These are phyloP conservation scores for Siphlonurus alternatus DNA, from an alignment of 2,888 invertebrate genomes.

Conservation along the genomic window DNA sequence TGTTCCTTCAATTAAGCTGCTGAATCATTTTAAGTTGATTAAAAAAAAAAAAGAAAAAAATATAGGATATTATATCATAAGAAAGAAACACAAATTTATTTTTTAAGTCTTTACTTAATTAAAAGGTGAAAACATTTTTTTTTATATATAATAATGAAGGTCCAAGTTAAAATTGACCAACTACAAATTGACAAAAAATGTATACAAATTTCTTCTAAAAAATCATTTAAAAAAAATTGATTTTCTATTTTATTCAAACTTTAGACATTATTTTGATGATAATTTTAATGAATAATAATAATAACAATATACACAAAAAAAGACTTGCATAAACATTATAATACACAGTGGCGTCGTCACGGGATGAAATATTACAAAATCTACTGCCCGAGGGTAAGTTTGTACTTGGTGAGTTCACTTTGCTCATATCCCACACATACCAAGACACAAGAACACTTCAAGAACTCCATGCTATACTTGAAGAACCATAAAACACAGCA, in stretches of 20 bases:
- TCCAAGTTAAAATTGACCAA: not conserved
- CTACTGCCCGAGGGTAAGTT: not conserved
- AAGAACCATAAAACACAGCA: not conserved
- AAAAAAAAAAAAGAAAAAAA: too few species aligned
- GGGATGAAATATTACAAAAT: too few species aligned
- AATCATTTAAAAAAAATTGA: not conserved
- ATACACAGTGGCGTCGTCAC: too few species aligned
- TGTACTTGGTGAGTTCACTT: not conserved
- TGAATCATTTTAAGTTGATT: too few species aligned
- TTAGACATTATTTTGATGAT: not conserved
- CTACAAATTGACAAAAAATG: not conserved
- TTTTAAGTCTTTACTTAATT: not conserved
- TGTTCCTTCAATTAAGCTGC: too few species aligned
- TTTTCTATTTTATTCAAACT: not conserved
- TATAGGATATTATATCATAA: too few species aligned
- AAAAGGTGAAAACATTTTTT: not conserved
- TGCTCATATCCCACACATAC: not conserved
- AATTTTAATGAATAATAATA: not conserved
- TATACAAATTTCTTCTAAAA: not conserved
- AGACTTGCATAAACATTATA: not conserved
- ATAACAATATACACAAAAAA: not conserved
- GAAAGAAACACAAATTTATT: too few species aligned
- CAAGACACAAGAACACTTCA: too few species aligned
- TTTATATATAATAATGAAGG: not conserved
- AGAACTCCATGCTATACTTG: not conserved